Evolutionary conservation across 2,797 vertebrate genomes (phyloP).

Genomic region (Corythornis leucogaster): DNA sequence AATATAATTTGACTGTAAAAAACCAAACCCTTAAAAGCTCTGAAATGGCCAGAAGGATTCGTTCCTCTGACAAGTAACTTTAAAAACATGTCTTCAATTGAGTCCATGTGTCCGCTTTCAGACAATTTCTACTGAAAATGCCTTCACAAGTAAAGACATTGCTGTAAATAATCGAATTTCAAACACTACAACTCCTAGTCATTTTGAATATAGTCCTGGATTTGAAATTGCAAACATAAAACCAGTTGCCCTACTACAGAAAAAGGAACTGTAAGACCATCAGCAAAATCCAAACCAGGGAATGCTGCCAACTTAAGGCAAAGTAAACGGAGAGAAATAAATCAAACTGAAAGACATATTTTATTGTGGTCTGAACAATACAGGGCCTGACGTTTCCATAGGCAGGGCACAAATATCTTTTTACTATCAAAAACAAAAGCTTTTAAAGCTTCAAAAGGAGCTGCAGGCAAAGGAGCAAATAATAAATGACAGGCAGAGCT

Average conservation of each 20-base stretch:
- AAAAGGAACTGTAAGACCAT: conserved; percentile 43
- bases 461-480: conserved; percentile 28
- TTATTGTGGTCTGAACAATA: conserved; percentile 46
- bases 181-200: conserved; percentile 22
- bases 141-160: conserved; percentile 39
- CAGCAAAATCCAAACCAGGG: conserved; percentile 57
- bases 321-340: conserved; percentile 59
- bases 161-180: conserved; percentile 64
- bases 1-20: not conserved
- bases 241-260: conserved; percentile 4
- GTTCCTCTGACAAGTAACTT: conserved; percentile 52
- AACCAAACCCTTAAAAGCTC: conserved; percentile 27
- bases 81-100: conserved; percentile 54
- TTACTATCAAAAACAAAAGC: conserved; percentile 52
- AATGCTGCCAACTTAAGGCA: conserved; percentile 51
- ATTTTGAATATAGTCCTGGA: conserved; percentile 43
- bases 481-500: conserved; percentile 20
- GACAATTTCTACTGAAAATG: conserved; percentile 51
- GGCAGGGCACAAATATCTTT: conserved; percentile 46
- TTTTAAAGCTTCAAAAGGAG: conserved; percentile 58
- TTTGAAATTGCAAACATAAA: conserved; percentile 45
- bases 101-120: conserved; percentile 55
- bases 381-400: conserved; percentile 28
- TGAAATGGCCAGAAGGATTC: conserved; percentile 20
- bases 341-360: conserved; percentile 55